Evolutionary conservation across 2,888 invertebrate species (phyloP).

Genomic region (Teleogryllus oceanicus): DNA sequence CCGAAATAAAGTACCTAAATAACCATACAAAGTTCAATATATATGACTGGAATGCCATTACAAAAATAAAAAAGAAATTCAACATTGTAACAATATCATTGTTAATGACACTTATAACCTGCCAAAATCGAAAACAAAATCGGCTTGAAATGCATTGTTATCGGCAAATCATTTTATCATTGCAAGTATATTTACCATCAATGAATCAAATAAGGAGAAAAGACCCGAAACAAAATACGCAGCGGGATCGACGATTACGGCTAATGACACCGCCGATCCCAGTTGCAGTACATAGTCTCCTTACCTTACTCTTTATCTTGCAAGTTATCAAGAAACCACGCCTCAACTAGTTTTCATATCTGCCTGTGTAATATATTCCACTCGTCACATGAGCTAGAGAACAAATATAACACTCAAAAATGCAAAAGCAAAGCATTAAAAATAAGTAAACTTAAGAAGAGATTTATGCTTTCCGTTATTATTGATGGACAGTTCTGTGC

Average conservation of each 20-base stretch:
- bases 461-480: conserved; percentile 32
- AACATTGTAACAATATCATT: too few relatives aligned
- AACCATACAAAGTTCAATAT: neutral
- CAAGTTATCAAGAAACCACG: conserved; percentile 5
- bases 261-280: conserved; percentile 6
- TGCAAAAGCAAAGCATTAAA: neutral
- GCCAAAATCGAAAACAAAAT: too few relatives aligned
- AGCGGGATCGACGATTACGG: conserved; percentile 5
- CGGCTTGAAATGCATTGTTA: too few relatives aligned
- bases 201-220: too few relatives aligned
- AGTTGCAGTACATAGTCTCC: neutral
- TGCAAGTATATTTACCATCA: too few relatives aligned
- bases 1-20: neutral
- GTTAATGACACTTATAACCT: too few relatives aligned
- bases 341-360: conserved; percentile 6
- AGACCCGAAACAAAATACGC: neutral
- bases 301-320: conserved; percentile 8
- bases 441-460: neutral
- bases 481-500: conserved; percentile 36
- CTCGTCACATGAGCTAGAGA: neutral
- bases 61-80: too few relatives aligned
- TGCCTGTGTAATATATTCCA: neutral
- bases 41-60: too few relatives aligned
- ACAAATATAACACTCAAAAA: neutral
- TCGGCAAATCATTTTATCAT: too few relatives aligned